Evolutionary conservation across 2,113 vertebrate genomes (phyloP).

Genomic region (Ammodytes marinus): DNA sequence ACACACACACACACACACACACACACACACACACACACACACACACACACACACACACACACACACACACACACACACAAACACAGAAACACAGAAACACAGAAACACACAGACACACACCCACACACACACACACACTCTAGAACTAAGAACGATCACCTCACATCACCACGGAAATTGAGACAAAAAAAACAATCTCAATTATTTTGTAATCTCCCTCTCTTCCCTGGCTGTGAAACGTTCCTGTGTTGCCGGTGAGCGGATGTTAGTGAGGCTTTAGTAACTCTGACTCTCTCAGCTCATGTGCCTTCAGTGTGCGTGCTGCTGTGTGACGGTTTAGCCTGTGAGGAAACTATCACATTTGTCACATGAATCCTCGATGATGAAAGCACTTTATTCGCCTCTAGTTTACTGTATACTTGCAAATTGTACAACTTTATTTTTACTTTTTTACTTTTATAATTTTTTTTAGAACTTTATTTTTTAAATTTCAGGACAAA

Average conservation of each 20-base stretch:
- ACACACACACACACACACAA: background rate
- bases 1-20: background rate
- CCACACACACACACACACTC: background rate
- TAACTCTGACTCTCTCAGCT: slow-evolving; percentile 48
- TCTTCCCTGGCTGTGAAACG: slow-evolving; percentile 17
- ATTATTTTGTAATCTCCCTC: slow-evolving; percentile 57
- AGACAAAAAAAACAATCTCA: slow-evolving; percentile 27
- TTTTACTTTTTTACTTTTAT: background rate
- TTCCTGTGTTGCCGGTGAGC: slow-evolving; percentile 31
- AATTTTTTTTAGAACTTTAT: background rate
- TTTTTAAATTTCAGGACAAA: no score
- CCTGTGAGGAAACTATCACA: slow-evolving; percentile 30
- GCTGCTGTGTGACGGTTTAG: slow-evolving; percentile 55
- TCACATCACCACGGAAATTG: slow-evolving; percentile 52
- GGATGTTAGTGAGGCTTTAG: slow-evolving; percentile 30
- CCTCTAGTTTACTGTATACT: background rate
- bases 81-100: no score
- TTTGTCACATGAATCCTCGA: slow-evolving; percentile 61
- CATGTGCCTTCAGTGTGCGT: slow-evolving; percentile 79
- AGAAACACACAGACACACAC: background rate
- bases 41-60: background rate
- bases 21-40: no score
- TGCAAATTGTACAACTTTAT: background rate
- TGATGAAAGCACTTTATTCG: background rate
- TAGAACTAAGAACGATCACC: slow-evolving; percentile 2